Evolutionary conservation across 2,113 vertebrate genomes (phyloP).

Genomic region (Onychostoma macrolepis): DNA sequence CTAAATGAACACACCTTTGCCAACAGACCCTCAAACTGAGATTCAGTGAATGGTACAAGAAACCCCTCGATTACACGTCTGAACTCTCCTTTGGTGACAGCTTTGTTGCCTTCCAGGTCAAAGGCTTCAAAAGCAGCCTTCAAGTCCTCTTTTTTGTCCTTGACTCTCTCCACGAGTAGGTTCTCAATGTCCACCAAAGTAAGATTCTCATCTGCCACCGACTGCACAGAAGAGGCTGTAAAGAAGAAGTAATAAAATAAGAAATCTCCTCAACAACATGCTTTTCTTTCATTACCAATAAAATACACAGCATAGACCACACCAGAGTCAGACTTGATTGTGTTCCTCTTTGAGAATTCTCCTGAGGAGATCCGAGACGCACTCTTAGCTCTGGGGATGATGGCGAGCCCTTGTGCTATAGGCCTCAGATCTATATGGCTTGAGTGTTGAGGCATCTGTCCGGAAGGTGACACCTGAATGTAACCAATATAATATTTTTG

Average conservation of each 20-base stretch:
- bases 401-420: constrained; percentile 42
- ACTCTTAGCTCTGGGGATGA: constrained; percentile 54
- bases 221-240: constrained; percentile 55
- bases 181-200: constrained; percentile 63
- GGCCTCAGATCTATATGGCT: constrained; percentile 37
- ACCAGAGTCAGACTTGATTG: constrained; percentile 50
- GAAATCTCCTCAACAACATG: not conserved
- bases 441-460: not conserved
- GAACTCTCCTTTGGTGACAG: constrained; percentile 70
- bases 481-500: not conserved
- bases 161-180: constrained; percentile 67
- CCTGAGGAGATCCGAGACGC: not conserved
- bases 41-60: constrained; percentile 65
- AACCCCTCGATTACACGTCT: constrained; percentile 62
- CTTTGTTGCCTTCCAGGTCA: constrained; percentile 58
- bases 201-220: constrained; percentile 63
- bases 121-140: constrained; percentile 69
- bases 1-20: constrained; percentile 61
- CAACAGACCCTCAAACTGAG: constrained; percentile 69
- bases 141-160: constrained; percentile 66
- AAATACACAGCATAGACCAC: not conserved
- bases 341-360: constrained; percentile 23
- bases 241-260: not conserved
- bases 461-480: constrained; percentile 1
- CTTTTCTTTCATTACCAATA: not conserved